Percentiles rank a stretch among this genome's conserved stretches.
Conservation (phyloP, 2,797 vertebrate species). For the Pelodytes ibericus region DNA sequence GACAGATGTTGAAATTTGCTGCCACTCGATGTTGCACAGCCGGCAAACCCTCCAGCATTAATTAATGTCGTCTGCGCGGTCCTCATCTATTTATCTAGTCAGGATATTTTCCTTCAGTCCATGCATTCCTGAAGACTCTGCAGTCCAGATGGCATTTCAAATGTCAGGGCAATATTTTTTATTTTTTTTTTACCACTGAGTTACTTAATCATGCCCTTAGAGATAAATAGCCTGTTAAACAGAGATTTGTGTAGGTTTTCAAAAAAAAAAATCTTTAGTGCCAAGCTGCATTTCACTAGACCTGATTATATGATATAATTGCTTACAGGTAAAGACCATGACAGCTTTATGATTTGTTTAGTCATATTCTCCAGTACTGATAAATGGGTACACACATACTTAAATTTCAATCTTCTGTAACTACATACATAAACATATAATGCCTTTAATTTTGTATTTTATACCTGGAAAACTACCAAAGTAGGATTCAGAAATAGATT, state of each 20-base stretch:
- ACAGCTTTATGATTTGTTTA: too few relatives aligned
- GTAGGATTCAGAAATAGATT: too few relatives aligned
- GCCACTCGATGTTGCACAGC: conserved; percentile 18
- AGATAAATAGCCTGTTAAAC: conserved; percentile 24
- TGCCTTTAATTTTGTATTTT: too few relatives aligned
- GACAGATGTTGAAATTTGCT: conserved; percentile 45
- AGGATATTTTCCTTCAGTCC: conserved; percentile 38
- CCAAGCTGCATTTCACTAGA: too few relatives aligned
- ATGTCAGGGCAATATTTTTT: conserved; percentile 37
- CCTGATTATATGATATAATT: too few relatives aligned
- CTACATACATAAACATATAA: too few relatives aligned
- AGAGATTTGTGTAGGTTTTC: not conserved
- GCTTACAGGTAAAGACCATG: too few relatives aligned
- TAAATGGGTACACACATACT: too few relatives aligned
- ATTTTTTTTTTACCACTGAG: conserved; percentile 14
- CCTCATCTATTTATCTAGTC: conserved; percentile 54
- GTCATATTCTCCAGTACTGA: too few relatives aligned
- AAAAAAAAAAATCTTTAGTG: too few relatives aligned
- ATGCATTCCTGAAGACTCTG: conserved; percentile 49
- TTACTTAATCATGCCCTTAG: conserved; percentile 14
- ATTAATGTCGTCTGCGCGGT: conserved; percentile 45
- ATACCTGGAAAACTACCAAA: too few relatives aligned
- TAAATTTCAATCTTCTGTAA: too few relatives aligned
- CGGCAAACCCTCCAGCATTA: conserved; percentile 53
- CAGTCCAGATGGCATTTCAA: conserved; percentile 48